Evolutionary conservation across 1,140 invertebrate species (phyloP), one percentile per base, ranked within the genome.

Genomic region (Cephus cinctus): DNA sequence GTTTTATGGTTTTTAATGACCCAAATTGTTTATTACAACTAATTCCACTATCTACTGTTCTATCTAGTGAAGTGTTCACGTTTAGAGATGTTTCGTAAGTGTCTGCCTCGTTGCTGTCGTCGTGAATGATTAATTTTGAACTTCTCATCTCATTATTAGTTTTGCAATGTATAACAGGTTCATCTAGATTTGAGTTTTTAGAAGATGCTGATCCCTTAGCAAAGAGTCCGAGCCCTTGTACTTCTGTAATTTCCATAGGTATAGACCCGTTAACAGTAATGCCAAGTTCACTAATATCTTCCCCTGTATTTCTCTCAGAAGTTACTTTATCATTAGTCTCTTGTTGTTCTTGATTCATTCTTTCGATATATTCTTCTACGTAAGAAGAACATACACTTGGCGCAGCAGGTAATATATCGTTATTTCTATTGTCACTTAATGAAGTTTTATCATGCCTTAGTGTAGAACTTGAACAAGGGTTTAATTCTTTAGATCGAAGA

Each of bases 61-160:
- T 14, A 11, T 22, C 32, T n/a, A 49, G 30, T 1, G 47, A 49
- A 1, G 47, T 49, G 22, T 49, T 49, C 8, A 49, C 47, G 9
- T 61, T 57, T 12, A 71, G 43, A 12, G 66, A 69, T 8, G 47
- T 60, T 18, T 48, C 40, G 21, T 31, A 21, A n/a, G 47, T 54
- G 16, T 46, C 47, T 2, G 9, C 5, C 40, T 16, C 44, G 18
- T 4, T 38, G 27, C 60, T 43, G 4, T 42, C 22, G 42, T 22
- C 43, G 5, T 41, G n/a, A n/a, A 36, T 20, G 30, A 47, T 9
- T 23, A 4, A 27, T 21, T 48, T 47, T 47, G n/a, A n/a, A n/a
- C n/a, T n/a, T n/a, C n/a, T n/a, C n/a, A n/a, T n/a, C n/a, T n/a
- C n/a, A n/a, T n/a, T n/a, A n/a, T n/a, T n/a, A n/a, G n/a, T n/a